These are phyloP conservation scores for Cyprinodon variegatus DNA, from an alignment of 2,113 vertebrate species.

Conservation along the genomic window DNA sequence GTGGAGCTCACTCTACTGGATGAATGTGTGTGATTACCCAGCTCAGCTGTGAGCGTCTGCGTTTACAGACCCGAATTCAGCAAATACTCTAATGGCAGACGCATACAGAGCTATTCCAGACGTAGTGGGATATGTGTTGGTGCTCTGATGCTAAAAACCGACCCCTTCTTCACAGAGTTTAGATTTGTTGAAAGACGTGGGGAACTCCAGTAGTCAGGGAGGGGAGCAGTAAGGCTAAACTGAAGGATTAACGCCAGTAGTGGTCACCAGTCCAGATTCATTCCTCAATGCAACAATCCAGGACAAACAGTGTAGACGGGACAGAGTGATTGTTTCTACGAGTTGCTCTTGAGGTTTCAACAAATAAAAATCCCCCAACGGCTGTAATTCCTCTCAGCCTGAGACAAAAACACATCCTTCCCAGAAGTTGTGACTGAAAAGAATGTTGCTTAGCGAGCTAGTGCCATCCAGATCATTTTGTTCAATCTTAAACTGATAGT, in stretches of 20 bases:
- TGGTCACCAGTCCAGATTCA: constrained; percentile 8
- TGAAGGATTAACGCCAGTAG: constrained; percentile 19
- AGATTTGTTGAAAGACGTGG: no score
- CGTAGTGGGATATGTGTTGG: not conserved
- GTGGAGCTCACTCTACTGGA: constrained; percentile 22
- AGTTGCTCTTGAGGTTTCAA: not conserved
- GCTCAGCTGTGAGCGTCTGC: constrained; percentile 1
- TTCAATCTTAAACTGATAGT: not conserved
- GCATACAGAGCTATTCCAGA: not conserved
- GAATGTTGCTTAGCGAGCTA: not conserved
- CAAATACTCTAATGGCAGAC: not conserved
- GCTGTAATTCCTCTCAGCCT: not conserved
- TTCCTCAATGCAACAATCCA: constrained; percentile 26
- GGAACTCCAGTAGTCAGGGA: no score
- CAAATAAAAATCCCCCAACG: not conserved
- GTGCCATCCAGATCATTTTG: not conserved
- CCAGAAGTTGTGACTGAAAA: not conserved
- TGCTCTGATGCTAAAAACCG: constrained; percentile 6
- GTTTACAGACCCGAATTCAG: constrained; percentile 14
- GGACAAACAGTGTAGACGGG: not conserved
- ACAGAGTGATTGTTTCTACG: not conserved
- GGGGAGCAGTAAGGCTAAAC: constrained; percentile 1
- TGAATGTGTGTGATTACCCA: constrained; percentile 15
- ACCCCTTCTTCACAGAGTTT: not conserved
- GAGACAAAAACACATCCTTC: not conserved